Evolutionary conservation across 2,113 vertebrate species (phyloP), one percentile per base, ranked within the genome.

Genomic region (Coturnix japonica): DNA sequence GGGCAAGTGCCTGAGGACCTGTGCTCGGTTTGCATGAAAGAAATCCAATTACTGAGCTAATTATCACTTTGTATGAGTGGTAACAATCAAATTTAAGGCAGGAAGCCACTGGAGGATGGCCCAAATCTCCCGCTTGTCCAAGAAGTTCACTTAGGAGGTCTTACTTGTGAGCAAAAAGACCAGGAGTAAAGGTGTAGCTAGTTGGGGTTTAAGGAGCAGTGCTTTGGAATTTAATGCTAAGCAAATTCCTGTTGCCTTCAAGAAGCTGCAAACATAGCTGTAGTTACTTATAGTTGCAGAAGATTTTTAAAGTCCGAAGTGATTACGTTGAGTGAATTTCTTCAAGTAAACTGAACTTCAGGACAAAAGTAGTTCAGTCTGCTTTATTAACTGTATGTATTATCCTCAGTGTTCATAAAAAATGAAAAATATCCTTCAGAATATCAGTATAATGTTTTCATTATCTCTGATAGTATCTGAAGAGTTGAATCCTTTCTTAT

Each of bases 21-120:
- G 70, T 26, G 21, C 41, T 93, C 2, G 0, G 30, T 95, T 93
- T 96, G 53, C 61, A 47, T 69, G 75, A 51, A 95, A 95, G 89
- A 95, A 97, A 97, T 97, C 93, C 88, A 97, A 96, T 97, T 96
- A 97, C 84, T 94, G 87, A 95, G 54, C 73, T 97, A 97, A 96
- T 97, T 97, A 97, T 86, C 96, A 93, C 95, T 75, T 96, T 86
- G 54, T 26, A 83, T 87, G 85, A 93, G 49, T 67, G 63, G 81
- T 91, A 94, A 85, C 77, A 72, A 89, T 47, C 64, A 81, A 80
- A 90, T 85, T 84, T 86, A 56, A 90, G 91, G 39, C n/a, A 70
- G 67, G 73, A 93, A 85, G 22, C 61, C 90, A 53, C 86, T 80
- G 81, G 92, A 95, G 95, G 67, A 65, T 87, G 90, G 75, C 66